These are phyloP conservation scores for Melanaphis sacchari DNA, from an alignment of 1,140 invertebrate species.

Conservation along the genomic window DNA sequence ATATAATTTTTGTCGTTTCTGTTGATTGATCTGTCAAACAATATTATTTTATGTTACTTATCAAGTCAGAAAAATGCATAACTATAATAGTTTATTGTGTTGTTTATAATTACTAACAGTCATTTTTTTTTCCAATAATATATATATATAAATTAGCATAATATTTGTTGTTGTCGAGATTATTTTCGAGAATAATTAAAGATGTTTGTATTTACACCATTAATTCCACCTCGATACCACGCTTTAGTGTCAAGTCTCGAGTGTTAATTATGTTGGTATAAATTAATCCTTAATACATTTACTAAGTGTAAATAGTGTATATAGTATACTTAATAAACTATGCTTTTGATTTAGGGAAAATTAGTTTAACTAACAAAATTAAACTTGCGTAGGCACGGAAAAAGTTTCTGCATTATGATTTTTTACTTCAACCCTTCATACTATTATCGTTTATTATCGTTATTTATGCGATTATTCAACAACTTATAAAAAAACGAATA, in stretches of 20 bases:
- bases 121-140: neutral
- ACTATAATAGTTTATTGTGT: neutral
- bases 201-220: neutral
- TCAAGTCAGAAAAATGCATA: neutral
- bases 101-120: neutral
- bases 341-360: neutral
- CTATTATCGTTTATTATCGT: neutral
- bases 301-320: neutral
- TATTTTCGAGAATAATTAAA: neutral
- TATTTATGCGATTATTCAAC: neutral
- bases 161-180: neutral
- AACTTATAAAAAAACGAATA: neutral
- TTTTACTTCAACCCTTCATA: neutral
- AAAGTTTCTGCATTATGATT: neutral
- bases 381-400: neutral
- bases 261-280: neutral
- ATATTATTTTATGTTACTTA: neutral
- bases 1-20: constrained; percentile 47
- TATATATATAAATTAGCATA: no score
- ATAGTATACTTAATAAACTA: neutral
- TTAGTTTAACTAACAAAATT: neutral
- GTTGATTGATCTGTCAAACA: constrained; percentile 36
- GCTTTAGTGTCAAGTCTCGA: neutral
- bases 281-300: constrained; percentile 11
- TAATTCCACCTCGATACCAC: neutral